phyloP scores from a whole-genome alignment of 2,797 vertebrate species.

The Sylvilagus floridanus region DNA sequence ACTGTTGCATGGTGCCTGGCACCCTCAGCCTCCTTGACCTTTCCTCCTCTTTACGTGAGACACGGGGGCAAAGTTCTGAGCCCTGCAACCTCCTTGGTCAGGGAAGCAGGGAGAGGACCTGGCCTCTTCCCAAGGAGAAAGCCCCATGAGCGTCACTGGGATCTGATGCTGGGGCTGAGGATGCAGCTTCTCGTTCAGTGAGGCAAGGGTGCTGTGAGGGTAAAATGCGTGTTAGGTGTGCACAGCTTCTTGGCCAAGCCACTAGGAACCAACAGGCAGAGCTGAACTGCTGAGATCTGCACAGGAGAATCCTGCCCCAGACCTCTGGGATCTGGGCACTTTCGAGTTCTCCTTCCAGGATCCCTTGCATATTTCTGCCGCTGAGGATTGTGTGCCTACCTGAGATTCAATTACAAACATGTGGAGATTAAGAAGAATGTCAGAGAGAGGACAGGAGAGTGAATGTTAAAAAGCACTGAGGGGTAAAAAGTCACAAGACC shows the following conservation, averaged over 20 bases:
- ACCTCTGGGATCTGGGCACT: too few species aligned
- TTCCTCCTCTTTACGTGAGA: rapidly evolving
- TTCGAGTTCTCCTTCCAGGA: too few species aligned
- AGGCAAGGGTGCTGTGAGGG: rapidly evolving
- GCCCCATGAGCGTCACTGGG: neutral
- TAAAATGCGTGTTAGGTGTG: rapidly evolving
- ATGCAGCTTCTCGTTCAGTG: rapidly evolving
- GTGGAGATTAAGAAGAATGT: neutral
- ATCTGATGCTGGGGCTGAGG: rapidly evolving
- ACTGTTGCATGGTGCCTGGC: rapidly evolving
- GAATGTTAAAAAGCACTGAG: neutral
- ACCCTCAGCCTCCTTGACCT: rapidly evolving
- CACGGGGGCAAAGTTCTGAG: rapidly evolving
- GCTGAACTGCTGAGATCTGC: neutral
- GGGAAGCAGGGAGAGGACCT: neutral
- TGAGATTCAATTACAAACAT: neutral
- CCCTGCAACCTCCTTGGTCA: neutral
- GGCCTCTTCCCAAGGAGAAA: too few species aligned
- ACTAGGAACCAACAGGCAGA: neutral
- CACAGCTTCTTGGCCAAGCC: neutral
- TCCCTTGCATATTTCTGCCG: rapidly evolving
- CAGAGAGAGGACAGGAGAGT: neutral
- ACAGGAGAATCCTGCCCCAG: neutral
- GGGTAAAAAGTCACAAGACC: neutral
- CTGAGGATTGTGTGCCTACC: neutral